phyloP scores from a whole-genome alignment of 92 coral and sea anemone genomes.

The Siderastrea siderea region DNA sequence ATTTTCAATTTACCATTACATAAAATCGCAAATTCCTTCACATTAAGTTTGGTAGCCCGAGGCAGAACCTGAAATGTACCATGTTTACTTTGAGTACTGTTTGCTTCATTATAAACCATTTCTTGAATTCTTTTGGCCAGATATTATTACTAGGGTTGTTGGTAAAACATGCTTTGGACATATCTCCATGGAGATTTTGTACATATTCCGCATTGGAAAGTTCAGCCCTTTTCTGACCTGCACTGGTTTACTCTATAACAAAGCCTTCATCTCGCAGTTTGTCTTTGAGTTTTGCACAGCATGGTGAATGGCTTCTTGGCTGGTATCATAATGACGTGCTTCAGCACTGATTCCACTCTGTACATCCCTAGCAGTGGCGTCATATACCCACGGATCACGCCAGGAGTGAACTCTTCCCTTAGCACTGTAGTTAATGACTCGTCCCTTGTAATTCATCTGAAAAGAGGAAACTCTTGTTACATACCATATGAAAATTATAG shows the following conservation, averaged over 20 bases:
- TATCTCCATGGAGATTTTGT: too few relatives aligned
- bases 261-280: conserved; percentile 20
- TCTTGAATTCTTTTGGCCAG: too few relatives aligned
- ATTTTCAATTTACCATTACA: too few relatives aligned
- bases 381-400: conserved; percentile 39
- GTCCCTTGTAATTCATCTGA: conserved; percentile 51
- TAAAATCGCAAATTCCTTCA: too few relatives aligned
- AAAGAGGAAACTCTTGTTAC: background rate
- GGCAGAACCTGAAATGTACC: too few relatives aligned
- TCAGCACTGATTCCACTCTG: conserved; percentile 20
- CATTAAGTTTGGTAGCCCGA: too few relatives aligned
- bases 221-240: background rate
- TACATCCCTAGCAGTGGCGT: conserved; percentile 45
- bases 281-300: conserved; percentile 38
- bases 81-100: too few relatives aligned
- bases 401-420: conserved; percentile 40
- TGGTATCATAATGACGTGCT: background rate
- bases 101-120: too few relatives aligned
- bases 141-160: too few relatives aligned
- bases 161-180: too few relatives aligned
- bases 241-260: background rate
- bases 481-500: background rate
- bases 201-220: background rate
- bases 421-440: conserved; percentile 33
- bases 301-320: conserved; percentile 28